phyloP scores from a whole-genome alignment of 35 echinoderm and acorn worm genomes.

The Acanthaster planci region DNA sequence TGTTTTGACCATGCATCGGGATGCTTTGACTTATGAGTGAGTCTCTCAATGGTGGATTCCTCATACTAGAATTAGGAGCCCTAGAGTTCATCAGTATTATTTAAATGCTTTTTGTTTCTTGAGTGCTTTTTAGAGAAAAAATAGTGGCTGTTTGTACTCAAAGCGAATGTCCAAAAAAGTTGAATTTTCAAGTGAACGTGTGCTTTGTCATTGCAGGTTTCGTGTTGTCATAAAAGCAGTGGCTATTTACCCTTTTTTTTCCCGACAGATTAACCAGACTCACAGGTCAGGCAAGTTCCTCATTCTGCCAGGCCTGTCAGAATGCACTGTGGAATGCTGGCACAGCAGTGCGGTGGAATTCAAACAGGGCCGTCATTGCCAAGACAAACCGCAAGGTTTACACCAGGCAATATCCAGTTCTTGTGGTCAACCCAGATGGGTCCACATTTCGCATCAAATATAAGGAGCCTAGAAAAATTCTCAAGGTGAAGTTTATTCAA shows the following conservation, averaged over 20 bases:
- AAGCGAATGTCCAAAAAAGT: too few relatives aligned
- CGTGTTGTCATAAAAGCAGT: too few relatives aligned
- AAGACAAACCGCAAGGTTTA: slow-evolving; percentile 94
- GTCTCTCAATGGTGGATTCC: too few relatives aligned
- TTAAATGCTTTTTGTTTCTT: too few relatives aligned
- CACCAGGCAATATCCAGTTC: slow-evolving; percentile 70
- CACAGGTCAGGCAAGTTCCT: neutral
- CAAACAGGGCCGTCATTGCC: slow-evolving; percentile 79
- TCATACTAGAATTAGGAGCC: too few relatives aligned
- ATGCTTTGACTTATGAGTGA: too few relatives aligned
- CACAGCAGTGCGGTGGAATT: slow-evolving; percentile 63
- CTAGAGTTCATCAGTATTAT: too few relatives aligned
- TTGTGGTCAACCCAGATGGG: slow-evolving; percentile 96
- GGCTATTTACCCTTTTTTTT: neutral
- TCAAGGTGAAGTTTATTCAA: slow-evolving; percentile 60
- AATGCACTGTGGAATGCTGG: neutral
- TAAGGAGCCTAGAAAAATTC: slow-evolving; percentile 83
- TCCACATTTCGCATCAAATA: slow-evolving; percentile 90
- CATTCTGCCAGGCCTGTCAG: neutral
- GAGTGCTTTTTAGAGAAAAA: too few relatives aligned
- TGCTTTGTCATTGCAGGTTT: too few relatives aligned
- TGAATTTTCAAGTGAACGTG: too few relatives aligned
- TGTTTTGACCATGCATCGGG: too few relatives aligned
- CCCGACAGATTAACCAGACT: neutral
- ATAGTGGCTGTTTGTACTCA: too few relatives aligned